Percentiles rank a stretch among this genome's conserved stretches.
phyloP scores from a whole-genome alignment of 2,888 invertebrate species.

The Teinopalpus imperialis region DNA sequence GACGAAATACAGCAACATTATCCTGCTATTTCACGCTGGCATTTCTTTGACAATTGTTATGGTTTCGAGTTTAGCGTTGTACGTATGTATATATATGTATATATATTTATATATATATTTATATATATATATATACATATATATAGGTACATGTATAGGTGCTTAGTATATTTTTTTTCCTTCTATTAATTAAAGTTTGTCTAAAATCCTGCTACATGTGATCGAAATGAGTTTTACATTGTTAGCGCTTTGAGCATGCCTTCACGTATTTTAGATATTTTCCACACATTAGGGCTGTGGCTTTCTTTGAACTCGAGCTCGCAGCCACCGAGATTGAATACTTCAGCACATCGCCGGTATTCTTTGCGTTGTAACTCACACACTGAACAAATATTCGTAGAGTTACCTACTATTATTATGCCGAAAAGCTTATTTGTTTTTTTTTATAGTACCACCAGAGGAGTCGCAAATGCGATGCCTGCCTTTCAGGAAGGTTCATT shows the following conservation, averaged over 20 bases:
- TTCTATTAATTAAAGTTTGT: neutral
- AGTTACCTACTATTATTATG: no score
- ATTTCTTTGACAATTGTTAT: conserved; percentile 15
- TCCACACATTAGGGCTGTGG: conserved; percentile 3
- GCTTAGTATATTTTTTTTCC: no score
- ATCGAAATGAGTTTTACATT: neutral
- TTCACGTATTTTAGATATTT: conserved; percentile 6
- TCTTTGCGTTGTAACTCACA: neutral
- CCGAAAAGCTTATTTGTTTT: no score
- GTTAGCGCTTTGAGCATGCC: neutral
- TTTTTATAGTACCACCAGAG: no score
- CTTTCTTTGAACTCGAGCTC: conserved; percentile 1
- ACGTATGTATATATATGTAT: neutral
- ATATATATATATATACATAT: no score
- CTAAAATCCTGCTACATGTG: neutral
- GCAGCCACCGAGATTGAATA: conserved; percentile 1
- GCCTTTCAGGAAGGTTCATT: no score
- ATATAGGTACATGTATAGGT: no score
- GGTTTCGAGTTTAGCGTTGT: neutral
- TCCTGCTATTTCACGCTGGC: no score
- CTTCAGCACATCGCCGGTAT: conserved; percentile 1
- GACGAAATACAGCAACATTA: no score
- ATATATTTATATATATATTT: neutral
- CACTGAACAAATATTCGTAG: no score
- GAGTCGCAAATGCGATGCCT: no score